Evolutionary conservation across 2,888 invertebrate genomes (phyloP), one percentile per base, ranked within the genome.

Genomic region (Timema podura): DNA sequence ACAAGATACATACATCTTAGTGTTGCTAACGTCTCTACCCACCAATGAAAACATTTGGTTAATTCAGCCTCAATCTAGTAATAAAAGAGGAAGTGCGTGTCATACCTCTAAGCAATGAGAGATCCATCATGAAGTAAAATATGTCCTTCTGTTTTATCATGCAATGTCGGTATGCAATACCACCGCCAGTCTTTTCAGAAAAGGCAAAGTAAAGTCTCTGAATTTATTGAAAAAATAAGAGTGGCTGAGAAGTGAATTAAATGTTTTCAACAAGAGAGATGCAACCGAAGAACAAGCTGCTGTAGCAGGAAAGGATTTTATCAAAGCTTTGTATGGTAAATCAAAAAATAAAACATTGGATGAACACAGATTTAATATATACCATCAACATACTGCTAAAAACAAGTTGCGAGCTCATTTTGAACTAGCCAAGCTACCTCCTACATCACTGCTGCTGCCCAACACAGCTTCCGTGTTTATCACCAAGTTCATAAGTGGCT

Each of bases 301-400:
- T 61, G 45, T 45, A 11, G 61, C 61, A 61, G 61, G 61, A 61
- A 45, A 61, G 61, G 61, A 61, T 44, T 61, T 61, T 45, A 61
- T 61, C 11, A 61, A 44, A 44, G 16, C 61, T 44, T 61, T 61
- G 61, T 61, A 61, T 61, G 61, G 61, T 2, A 61, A 8, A 61
- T 16, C 61, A 61, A 30, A 45, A 30, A 6, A 61, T 45, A 61
- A 30, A 61, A 5, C 30, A 61, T 16, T 61, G 61, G 16, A 61
- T 61, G 61, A 61, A 1, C 30, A n/a, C n/a, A n/a, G n/a, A n/a
- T n/a, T n/a, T n/a, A n/a, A n/a, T n/a, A n/a, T n/a, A n/a, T n/a
- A n/a, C n/a, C n/a, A n/a, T n/a, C n/a, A n/a, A n/a, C n/a, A n/a
- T n/a, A n/a, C n/a, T n/a, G n/a, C n/a, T n/a, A n/a, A n/a, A n/a